Base-by-base conservation (phyloP, 1,140 invertebrate species). In the Ptiloglossa arizonensis region DNA sequence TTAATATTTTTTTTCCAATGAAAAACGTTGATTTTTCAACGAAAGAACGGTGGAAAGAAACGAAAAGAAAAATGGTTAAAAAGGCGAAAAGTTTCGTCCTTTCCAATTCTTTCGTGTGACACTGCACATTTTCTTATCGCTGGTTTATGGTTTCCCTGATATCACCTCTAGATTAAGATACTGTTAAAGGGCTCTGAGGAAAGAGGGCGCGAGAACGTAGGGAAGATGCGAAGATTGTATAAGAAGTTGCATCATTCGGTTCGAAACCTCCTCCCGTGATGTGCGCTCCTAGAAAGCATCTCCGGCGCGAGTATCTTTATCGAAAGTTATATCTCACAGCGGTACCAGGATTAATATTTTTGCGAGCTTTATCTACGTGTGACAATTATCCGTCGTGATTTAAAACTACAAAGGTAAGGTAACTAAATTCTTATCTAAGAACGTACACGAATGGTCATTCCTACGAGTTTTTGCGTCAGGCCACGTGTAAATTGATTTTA, bases 171-270 rank as follows among this genome's bases (percentile, higher is more conserved):
- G 66, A 77, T 71, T 71, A 70, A 32, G 67, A 63, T 41, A 52
- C 75, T 38, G 75, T 60, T 77, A 60, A 71, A 71, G 68, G 75
- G 75, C 75, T 70, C 44, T 15, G 75, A 35, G 68, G 73, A 77
- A 77, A 77, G 75, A 77, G 75, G 75, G 75, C 75, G 75, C 75
- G n/a, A 76, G 73, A 76, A 69, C 66, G 48, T 70, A 71, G 75
- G 75, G 67, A 77, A 70, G 75, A 77, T 70, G 57, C 67, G 59
- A 76, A 76, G 73, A 76, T 76, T 63, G 75, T 77, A 77, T 70
- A 77, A 77, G 68, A 77, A 77, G 75, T 77, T 77, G 75, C 75
- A 77, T 77, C 75, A 77, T 77, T 77, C 75, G 75, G 75, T 70
- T 71, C 57, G 67, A 70, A 70, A 70, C 67, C 75, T 77, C 17